phyloP scores from a whole-genome alignment of 1,140 invertebrate species.

The Gonioctena quinquepunctata region DNA sequence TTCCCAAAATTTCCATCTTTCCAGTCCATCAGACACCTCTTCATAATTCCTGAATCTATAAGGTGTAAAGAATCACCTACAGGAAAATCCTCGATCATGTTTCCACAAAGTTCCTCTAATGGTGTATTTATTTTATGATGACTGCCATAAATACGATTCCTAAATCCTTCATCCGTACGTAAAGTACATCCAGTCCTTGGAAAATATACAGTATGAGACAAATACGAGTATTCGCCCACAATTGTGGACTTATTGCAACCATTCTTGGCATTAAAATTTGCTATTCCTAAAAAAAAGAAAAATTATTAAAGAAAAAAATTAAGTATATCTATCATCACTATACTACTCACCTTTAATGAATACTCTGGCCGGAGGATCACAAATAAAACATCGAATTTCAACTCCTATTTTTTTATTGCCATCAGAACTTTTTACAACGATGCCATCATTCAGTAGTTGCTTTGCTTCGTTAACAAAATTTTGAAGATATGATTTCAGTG shows the following conservation, averaged over 20 bases:
- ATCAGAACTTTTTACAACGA: not conserved
- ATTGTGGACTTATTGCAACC: constrained; percentile 36
- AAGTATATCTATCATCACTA: not conserved
- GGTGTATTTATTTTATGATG: constrained; percentile 38
- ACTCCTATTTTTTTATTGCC: too few relatives aligned
- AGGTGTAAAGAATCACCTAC: constrained; percentile 38
- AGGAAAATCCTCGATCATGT: constrained; percentile 42
- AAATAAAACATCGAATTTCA: constrained; percentile 31
- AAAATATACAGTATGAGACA: constrained; percentile 38
- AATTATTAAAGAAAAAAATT: not conserved
- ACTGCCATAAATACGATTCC: constrained; percentile 27
- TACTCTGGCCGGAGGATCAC: constrained; percentile 32
- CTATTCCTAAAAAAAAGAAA: constrained; percentile 31
- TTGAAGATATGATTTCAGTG: constrained; percentile 2
- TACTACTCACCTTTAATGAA: constrained; percentile 31
- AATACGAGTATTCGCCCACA: constrained; percentile 37
- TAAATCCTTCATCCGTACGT: constrained; percentile 38
- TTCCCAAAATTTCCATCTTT: constrained; percentile 30
- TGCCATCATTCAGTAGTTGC: constrained; percentile 1
- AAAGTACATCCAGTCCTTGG: constrained; percentile 24
- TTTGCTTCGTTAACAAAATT: constrained; percentile 28
- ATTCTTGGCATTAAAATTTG: constrained; percentile 35
- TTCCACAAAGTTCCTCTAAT: constrained; percentile 24
- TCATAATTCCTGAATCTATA: constrained; percentile 42
- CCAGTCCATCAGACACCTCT: constrained; percentile 35